Evolutionary conservation across 2,888 invertebrate species (phyloP).

Genomic region (Branchipolynoe longqiensis): DNA sequence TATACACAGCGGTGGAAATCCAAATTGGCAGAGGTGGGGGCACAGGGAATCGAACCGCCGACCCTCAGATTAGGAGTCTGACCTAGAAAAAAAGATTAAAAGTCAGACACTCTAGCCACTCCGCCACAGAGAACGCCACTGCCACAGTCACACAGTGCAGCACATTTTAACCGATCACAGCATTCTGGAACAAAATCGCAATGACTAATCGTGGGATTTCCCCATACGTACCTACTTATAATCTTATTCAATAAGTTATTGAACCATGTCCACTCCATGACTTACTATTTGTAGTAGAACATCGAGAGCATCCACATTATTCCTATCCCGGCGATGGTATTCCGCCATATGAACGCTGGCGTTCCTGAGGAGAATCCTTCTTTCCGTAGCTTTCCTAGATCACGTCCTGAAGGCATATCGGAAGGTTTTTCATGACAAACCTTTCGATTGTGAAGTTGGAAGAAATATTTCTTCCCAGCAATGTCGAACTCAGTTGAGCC

Average conservation of each 20-base stretch:
- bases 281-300: slow-evolving; percentile 26
- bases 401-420: slow-evolving; percentile 23
- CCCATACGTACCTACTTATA: neutral
- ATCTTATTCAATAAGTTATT: neutral
- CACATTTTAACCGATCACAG: no score
- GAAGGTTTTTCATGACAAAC: slow-evolving; percentile 5
- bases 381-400: neutral
- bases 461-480: no score
- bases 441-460: no score
- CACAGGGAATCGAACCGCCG: no score
- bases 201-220: neutral
- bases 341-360: slow-evolving; percentile 3
- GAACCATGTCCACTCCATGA: neutral
- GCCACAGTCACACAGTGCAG: neutral
- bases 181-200: neutral
- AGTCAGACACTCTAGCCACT: no score
- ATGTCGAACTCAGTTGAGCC: no score
- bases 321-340: neutral
- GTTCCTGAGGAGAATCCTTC: slow-evolving; percentile 23
- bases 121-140: no score
- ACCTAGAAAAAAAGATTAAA: no score
- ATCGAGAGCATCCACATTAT: neutral
- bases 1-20: no score
- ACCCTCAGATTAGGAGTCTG: no score
- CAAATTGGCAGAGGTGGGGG: no score